Base-by-base conservation (phyloP, 2,113 vertebrate species). In the Bostrychus sinensis region DNA sequence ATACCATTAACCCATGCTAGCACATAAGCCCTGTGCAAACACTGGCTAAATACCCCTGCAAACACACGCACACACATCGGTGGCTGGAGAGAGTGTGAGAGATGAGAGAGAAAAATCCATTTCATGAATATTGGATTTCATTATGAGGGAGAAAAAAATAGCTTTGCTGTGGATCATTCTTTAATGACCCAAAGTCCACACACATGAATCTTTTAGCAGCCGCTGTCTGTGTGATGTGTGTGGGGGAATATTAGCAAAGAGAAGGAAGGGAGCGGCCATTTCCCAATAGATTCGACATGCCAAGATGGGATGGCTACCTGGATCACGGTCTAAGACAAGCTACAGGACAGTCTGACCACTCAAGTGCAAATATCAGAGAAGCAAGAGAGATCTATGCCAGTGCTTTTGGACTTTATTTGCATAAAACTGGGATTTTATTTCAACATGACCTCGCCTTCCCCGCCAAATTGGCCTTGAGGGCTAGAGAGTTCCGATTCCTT, bases 81-180 rank as follows among this genome's bases (percentile, higher is more conserved):
- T 20, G 72, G 50, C 46, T 14, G 9, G 57, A 83, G 32, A 8
- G 68, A 11, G 68, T 74, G 61, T 51, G 61, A 57, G 70, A 50
- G 81, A 84, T 55, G 32, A 22, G 59, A 57, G 63, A 77, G 77
- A 56, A 86, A 90, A 85, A 89, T 90, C 86, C 53, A 88, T 90
- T 88, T 88, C 88, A 87, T 89, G 85, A 90, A 91, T 89, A 89
- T 91, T 89, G 80, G 75, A 90, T 91, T 91, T 86, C 88, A 87
- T 89, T 86, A 85, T 87, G 78, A 88, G 74, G 73, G 62, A 57
- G 74, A 83, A 84, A 74, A 50, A 85, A 89, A 88, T 79, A 72
- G 77, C 80, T 85, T 82, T 84, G 66, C 84, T 75, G 66, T 72
- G 81, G 84, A 91, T 91, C 83, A 83, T 87, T 87, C 78, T 89